Conservation (phyloP, 2,797 vertebrate species). For the Paramormyrops hopkinsi region DNA sequence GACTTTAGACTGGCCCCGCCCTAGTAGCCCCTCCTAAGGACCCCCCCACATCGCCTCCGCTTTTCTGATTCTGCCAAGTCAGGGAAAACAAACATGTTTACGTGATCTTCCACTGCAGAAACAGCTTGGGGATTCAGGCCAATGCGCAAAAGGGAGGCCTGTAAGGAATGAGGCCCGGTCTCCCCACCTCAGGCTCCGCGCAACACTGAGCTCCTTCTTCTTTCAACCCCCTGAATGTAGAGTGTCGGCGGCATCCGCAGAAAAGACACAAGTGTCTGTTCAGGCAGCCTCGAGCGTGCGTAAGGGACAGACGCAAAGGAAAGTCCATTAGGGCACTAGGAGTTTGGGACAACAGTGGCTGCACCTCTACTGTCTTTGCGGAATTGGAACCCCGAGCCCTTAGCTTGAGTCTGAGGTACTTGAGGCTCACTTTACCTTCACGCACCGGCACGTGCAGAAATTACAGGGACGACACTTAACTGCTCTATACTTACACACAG, state of each 20-base stretch:
- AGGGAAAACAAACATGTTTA: constrained; percentile 54
- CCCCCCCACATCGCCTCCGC: constrained; percentile 32
- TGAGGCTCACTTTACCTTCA: neutral
- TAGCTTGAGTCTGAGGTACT: neutral
- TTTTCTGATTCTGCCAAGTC: constrained; percentile 24
- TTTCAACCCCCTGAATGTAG: neutral
- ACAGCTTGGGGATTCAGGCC: constrained; percentile 35
- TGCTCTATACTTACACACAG: neutral
- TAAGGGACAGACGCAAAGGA: neutral
- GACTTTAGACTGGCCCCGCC: neutral
- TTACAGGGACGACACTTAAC: neutral
- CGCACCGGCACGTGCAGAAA: too few species aligned
- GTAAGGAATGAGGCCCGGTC: constrained; percentile 32
- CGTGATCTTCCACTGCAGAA: constrained; percentile 30
- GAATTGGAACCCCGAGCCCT: neutral
- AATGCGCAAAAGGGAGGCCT: constrained; percentile 51
- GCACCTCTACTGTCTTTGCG: neutral
- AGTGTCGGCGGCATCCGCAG: neutral
- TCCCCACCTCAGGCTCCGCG: neutral
- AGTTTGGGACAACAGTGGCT: neutral
- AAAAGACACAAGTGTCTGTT: neutral
- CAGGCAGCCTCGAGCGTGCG: neutral
- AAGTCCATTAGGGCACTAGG: neutral
- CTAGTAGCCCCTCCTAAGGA: constrained; percentile 21
- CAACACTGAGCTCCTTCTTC: constrained; percentile 10